A percentile compares a stretch with the other conserved stretches of the same genome.
These are phyloP conservation scores for Alouatta palliata DNA, from an alignment of 2,113 vertebrate genomes.

Conservation along the genomic window DNA sequence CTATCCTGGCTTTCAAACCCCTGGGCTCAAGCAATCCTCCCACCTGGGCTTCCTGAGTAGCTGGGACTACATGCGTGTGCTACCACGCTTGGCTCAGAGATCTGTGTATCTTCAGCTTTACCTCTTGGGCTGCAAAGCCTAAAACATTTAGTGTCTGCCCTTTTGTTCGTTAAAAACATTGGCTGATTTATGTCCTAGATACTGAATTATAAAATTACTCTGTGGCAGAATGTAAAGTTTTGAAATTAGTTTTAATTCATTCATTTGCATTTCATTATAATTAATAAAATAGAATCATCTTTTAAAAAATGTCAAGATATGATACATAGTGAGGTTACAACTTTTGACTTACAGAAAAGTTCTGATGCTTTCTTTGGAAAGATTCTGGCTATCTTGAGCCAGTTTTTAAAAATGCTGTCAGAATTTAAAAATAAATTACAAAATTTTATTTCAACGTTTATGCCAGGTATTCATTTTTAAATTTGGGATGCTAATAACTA, in stretches of 20 bases:
- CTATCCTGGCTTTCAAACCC: too few relatives aligned
- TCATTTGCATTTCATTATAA: neutral
- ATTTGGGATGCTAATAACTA: neutral
- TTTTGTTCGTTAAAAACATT: neutral
- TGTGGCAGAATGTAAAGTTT: neutral
- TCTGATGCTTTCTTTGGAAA: neutral
- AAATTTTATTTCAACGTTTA: neutral
- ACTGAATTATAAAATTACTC: neutral
- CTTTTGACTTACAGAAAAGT: neutral
- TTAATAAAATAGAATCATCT: constrained; percentile 14
- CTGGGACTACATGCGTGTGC: too few relatives aligned
- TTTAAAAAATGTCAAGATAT: neutral
- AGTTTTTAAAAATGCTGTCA: neutral
- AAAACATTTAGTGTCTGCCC: neutral
- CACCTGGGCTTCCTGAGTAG: too few relatives aligned
- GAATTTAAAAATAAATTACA: constrained; percentile 22
- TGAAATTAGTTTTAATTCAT: neutral
- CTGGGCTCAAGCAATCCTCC: too few relatives aligned
- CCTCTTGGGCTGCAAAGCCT: neutral
- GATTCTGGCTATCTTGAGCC: neutral
- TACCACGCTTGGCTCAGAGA: neutral
- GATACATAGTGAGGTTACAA: neutral
- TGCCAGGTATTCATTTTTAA: neutral
- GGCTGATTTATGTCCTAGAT: neutral
- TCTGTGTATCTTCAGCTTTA: neutral